These are phyloP conservation scores for Acleris sparsana DNA, from an alignment of 2,888 invertebrate genomes.

Conservation along the genomic window DNA sequence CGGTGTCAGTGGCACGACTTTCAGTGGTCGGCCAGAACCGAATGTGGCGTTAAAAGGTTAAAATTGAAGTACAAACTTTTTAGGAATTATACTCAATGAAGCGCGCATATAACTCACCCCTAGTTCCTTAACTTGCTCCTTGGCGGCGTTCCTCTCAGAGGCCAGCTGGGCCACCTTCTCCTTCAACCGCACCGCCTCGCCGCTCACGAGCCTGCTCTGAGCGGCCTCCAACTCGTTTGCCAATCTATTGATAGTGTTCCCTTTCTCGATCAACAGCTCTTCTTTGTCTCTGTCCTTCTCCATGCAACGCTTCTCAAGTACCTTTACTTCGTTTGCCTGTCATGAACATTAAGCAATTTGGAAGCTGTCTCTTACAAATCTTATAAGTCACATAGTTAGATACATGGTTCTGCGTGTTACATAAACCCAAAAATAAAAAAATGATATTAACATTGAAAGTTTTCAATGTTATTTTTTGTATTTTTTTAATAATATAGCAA, in stretches of 20 bases:
- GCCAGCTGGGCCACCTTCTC: conserved; percentile 76
- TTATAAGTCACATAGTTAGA: no score
- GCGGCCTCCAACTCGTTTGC: conserved; percentile 84
- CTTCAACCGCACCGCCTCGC: conserved; percentile 62
- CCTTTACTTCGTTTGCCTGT: conserved; percentile 79
- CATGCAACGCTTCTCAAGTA: conserved; percentile 79
- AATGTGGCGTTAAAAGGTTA: no score
- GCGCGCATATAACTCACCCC: conserved; percentile 57
- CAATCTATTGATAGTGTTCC: conserved; percentile 85
- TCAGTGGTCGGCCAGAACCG: no score
- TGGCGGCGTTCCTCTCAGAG: conserved; percentile 74
- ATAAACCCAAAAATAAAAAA: no score
- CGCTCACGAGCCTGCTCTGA: conserved; percentile 78
- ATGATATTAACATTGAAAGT: no score
- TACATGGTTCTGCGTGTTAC: no score
- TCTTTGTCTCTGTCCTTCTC: conserved; percentile 85
- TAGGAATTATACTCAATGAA: not conserved
- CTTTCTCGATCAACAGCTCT: conserved; percentile 84
- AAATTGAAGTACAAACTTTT: not conserved
- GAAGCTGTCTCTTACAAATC: no score
- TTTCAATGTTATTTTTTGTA: no score
- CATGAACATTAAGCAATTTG: not conserved
- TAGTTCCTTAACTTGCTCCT: conserved; percentile 81
- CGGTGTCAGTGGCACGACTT: no score
- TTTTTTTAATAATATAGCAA: no score